phyloP scores from a whole-genome alignment of 2,113 vertebrate genomes.

The Riparia riparia region DNA sequence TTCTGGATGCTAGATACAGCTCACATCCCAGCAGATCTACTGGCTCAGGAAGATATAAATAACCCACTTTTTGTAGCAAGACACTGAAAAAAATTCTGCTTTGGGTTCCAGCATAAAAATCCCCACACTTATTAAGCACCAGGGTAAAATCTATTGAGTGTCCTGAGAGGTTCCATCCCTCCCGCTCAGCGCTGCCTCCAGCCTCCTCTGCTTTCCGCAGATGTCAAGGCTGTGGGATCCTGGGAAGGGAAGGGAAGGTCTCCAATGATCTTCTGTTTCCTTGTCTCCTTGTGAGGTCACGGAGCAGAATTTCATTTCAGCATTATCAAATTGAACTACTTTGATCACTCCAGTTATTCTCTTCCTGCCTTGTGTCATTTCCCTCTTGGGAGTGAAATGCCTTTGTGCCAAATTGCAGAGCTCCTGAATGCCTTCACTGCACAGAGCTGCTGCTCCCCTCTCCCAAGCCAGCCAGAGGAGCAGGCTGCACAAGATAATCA shows the following conservation, averaged over 20 bases:
- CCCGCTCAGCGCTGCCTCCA: not conserved
- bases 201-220: not conserved
- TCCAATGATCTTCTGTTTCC: not conserved
- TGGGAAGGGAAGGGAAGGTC: not conserved
- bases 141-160: not conserved
- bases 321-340: constrained; percentile 9
- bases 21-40: not conserved
- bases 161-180: not conserved
- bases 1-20: not conserved
- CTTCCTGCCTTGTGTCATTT: not conserved
- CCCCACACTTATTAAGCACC: accelerated
- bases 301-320: constrained; percentile 11
- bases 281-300: not conserved
- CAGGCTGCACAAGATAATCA: constrained; percentile 31
- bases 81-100: not conserved
- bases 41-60: accelerated
- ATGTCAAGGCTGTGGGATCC: not conserved
- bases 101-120: accelerated
- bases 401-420: constrained; percentile 14
- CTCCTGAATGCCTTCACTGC: not conserved
- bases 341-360: constrained; percentile 16
- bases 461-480: constrained; percentile 5
- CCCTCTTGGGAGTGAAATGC: not conserved
- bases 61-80: accelerated
- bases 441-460: not conserved